Evolutionary conservation across 2,888 invertebrate genomes (phyloP).

Genomic region (Escarpia spicata): DNA sequence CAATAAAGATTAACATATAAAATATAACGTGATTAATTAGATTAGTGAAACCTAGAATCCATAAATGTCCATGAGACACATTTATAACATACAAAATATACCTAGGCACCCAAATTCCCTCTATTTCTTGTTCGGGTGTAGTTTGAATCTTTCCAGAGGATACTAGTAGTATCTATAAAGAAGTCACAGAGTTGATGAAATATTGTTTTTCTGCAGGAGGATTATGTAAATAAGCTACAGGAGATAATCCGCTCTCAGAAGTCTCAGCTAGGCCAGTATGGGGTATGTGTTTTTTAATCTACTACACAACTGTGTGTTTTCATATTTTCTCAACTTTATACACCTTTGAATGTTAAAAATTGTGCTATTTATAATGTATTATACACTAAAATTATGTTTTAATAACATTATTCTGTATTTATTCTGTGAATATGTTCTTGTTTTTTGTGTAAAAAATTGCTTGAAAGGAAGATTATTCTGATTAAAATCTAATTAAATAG

Average conservation of each 20-base stretch:
- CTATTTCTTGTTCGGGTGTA: too few relatives aligned
- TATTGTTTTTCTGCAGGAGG: conserved; percentile 53
- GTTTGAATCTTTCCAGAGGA: too few relatives aligned
- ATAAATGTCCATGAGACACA: too few relatives aligned
- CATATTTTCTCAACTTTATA: neutral
- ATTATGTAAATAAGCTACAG: conserved; percentile 58
- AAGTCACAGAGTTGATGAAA: neutral
- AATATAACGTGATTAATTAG: too few relatives aligned
- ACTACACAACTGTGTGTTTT: neutral
- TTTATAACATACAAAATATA: too few relatives aligned
- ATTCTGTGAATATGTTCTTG: too few relatives aligned
- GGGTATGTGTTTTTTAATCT: neutral
- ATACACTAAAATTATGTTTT: neutral
- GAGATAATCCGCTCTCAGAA: conserved; percentile 48
- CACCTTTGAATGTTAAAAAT: too few relatives aligned
- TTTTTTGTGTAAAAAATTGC: neutral
- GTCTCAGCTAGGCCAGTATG: neutral
- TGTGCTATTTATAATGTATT: neutral
- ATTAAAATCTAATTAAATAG: neutral
- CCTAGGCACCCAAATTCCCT: too few relatives aligned
- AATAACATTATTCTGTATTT: neutral
- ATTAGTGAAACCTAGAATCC: too few relatives aligned
- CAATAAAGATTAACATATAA: too few relatives aligned
- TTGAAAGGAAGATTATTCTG: neutral
- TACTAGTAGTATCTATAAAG: neutral